These are phyloP conservation scores for Prorops nasuta DNA, from an alignment of 1,140 invertebrate species.

Conservation along the genomic window DNA sequence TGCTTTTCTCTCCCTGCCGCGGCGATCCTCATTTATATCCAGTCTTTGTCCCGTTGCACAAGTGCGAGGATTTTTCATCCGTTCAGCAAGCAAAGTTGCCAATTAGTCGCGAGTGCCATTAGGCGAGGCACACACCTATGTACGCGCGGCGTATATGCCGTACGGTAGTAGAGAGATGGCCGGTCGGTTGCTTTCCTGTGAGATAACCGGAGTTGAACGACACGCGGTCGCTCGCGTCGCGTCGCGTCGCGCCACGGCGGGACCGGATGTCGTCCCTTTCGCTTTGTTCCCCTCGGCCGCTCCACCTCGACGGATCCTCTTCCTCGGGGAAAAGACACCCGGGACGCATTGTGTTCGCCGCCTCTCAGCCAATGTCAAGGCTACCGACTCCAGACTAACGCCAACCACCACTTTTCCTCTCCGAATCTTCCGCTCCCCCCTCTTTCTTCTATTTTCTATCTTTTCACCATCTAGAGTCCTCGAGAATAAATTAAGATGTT, in stretches of 20 bases:
- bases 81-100: slow-evolving; percentile 15
- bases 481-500: too few relatives aligned
- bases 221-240: slow-evolving; percentile 16
- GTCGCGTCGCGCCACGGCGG: too few relatives aligned
- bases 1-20: neutral
- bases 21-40: neutral
- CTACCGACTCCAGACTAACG: too few relatives aligned
- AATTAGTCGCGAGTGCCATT: slow-evolving; percentile 19
- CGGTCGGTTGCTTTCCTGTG: slow-evolving; percentile 16
- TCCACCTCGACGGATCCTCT: neutral
- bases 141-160: slow-evolving; percentile 2
- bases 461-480: slow-evolving; percentile 12
- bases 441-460: slow-evolving; percentile 1
- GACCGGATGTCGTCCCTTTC: slow-evolving; percentile 25
- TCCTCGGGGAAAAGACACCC: slow-evolving; percentile 15
- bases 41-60: neutral
- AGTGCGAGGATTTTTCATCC: slow-evolving; percentile 3
- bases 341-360: slow-evolving; percentile 21
- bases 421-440: slow-evolving; percentile 6
- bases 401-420: slow-evolving; percentile 12
- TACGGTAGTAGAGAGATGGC: slow-evolving; percentile 1
- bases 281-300: slow-evolving; percentile 18
- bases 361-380: slow-evolving; percentile 22
- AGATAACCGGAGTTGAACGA: slow-evolving; percentile 31
- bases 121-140: too few relatives aligned